Conservation (phyloP, 2,888 invertebrate genomes). For the Lepidocyrtoides sp. region DNA sequence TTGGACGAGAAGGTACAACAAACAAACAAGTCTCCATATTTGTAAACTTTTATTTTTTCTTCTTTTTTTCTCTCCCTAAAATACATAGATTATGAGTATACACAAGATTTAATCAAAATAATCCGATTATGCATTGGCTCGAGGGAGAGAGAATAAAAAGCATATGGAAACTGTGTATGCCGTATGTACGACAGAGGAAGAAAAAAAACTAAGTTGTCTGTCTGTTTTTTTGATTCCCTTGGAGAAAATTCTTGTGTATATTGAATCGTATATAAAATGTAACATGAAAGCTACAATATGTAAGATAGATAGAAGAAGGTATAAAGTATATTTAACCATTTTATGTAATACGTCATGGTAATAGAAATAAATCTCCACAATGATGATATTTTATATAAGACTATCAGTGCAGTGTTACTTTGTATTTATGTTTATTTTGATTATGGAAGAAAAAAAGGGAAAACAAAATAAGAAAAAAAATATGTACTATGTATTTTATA, state of each 20-base stretch:
- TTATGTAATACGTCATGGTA: no score
- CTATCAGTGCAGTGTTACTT: no score
- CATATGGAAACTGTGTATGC: not conserved
- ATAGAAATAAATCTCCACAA: no score
- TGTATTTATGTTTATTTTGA: no score
- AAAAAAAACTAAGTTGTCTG: not conserved
- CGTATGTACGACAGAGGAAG: not conserved
- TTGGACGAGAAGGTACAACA: conserved; percentile 25
- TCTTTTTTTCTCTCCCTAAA: conserved; percentile 44
- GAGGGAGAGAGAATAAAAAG: conserved; percentile 54
- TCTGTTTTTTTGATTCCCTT: conserved; percentile 38
- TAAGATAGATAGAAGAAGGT: no score
- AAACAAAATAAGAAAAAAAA: not conserved
- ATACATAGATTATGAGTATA: conserved; percentile 65
- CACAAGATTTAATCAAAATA: conserved; percentile 74
- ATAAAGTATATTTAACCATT: no score
- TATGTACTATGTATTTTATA: not conserved
- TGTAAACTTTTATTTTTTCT: conserved; percentile 43
- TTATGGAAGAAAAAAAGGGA: not conserved
- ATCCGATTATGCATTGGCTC: conserved; percentile 69
- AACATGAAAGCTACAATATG: not conserved
- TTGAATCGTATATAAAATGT: not conserved
- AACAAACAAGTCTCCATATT: conserved; percentile 23
- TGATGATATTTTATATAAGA: no score
- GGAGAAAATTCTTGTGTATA: conserved; percentile 3